A percentile compares a stretch with the other conserved stretches of the same genome.
phyloP scores from a whole-genome alignment of 2,888 invertebrate species.

The Tricholauxania praeusta region DNA sequence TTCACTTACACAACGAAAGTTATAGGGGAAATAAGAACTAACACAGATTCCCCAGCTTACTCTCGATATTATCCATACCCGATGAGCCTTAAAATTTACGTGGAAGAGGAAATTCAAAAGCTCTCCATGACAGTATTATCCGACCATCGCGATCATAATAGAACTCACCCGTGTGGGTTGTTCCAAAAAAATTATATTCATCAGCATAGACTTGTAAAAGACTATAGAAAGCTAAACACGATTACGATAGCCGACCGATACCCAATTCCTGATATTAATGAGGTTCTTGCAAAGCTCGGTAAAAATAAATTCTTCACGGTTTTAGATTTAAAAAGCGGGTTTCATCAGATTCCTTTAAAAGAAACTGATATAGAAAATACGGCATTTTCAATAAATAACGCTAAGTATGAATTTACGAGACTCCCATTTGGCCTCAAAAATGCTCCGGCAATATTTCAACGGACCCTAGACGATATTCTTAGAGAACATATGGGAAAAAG shows the following conservation, averaged over 20 bases:
- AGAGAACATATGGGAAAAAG: too few species aligned
- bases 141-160: slow-evolving; percentile 36
- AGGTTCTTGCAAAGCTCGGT: slow-evolving; percentile 27
- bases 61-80: slow-evolving; percentile 36
- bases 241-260: slow-evolving; percentile 34
- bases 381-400: too few species aligned
- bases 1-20: slow-evolving; percentile 13
- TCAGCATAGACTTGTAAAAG: neutral
- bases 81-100: too few species aligned
- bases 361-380: too few species aligned
- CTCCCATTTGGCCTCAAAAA: too few species aligned
- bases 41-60: slow-evolving; percentile 19
- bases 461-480: too few species aligned
- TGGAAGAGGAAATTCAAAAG: too few species aligned
- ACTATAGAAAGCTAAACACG: slow-evolving; percentile 36
- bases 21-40: slow-evolving; percentile 28
- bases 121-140: slow-evolving; percentile 34
- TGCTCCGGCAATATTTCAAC: too few species aligned
- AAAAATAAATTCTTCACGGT: slow-evolving; percentile 27
- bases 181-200: slow-evolving; percentile 33
- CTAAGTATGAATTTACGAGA: too few species aligned
- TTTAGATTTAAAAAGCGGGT: too few species aligned
- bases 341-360: neutral
- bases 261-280: slow-evolving; percentile 37
- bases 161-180: slow-evolving; percentile 33